phyloP scores from a whole-genome alignment of 2,888 invertebrate genomes.

The Tridacna crocea region DNA sequence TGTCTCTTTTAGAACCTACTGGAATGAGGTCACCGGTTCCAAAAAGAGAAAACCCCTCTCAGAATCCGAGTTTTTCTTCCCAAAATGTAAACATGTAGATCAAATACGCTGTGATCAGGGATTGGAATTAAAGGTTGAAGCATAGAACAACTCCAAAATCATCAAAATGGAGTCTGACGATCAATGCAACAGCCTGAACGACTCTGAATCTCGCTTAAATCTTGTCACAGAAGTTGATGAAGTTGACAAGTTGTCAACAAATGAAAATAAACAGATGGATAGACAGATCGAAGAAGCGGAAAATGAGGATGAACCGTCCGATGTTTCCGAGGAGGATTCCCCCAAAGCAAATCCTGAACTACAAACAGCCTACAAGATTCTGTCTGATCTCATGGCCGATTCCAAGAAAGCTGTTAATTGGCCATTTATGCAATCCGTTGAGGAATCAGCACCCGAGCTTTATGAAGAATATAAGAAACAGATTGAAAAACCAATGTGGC shows the following conservation, averaged over 20 bases:
- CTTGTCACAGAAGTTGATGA: slow-evolving; percentile 40
- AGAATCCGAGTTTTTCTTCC: slow-evolving; percentile 31
- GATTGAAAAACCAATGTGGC: slow-evolving; percentile 85
- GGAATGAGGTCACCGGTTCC: slow-evolving; percentile 57
- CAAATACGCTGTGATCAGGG: background rate
- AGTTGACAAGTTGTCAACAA: slow-evolving; percentile 65
- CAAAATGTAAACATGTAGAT: slow-evolving; percentile 43
- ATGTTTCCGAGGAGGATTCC: slow-evolving; percentile 23
- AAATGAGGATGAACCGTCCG: slow-evolving; percentile 40
- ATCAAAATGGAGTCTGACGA: background rate
- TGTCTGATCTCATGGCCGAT: slow-evolving; percentile 84
- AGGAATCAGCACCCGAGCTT: slow-evolving; percentile 79
- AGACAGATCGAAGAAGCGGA: slow-evolving; percentile 53
- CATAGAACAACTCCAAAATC: background rate
- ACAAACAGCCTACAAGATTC: slow-evolving; percentile 82
- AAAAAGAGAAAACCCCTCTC: slow-evolving; percentile 51
- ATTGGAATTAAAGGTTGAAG: background rate
- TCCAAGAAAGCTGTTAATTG: slow-evolving; percentile 83
- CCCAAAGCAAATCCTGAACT: slow-evolving; percentile 74
- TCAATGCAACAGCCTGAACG: background rate
- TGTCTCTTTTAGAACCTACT: slow-evolving; percentile 4
- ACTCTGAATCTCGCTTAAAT: background rate
- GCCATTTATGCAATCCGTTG: slow-evolving; percentile 84
- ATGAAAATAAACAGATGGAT: slow-evolving; percentile 48
- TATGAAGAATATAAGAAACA: slow-evolving; percentile 84